Evolutionary conservation across 2,113 vertebrate species (phyloP), one percentile per base, ranked within the genome.

Genomic region (Rhizomys pruinosus): DNA sequence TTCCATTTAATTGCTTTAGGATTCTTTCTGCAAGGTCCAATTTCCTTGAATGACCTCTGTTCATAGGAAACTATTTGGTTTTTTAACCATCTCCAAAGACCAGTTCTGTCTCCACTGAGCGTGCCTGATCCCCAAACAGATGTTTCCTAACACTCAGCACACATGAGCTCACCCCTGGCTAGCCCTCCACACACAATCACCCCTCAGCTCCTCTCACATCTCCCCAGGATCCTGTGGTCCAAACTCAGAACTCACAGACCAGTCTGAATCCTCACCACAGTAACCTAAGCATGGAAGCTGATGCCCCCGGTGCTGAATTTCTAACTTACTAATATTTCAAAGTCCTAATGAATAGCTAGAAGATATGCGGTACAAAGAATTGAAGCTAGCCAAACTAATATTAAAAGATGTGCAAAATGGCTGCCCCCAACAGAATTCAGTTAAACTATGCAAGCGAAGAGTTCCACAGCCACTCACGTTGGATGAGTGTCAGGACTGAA

Each of bases 91-190:
- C 89, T 90, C 89, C 0, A 2, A 90, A 94, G 66, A 88, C 93
- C 92, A 92, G 94, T 59, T 94, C 84, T 61, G 34, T 91, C 95
- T 94, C 82, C 91, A 84, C 4, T 87, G 90, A 97, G 86, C 25
- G 0, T 94, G 94, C 77, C 86, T 96, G 95, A 94, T 94, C 92
- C 92, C 93, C 94, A 95, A 95, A 94, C 94, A 96, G 92, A 96
- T 97, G 95, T 96, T 96, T 97, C 89, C 69, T 92, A 95, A 93
- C 89, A 95, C 90, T 94, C 92, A 81, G 87, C 89, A 91, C 72
- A 66, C 92, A 97, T 97, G 95, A 97, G 93, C 92, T 97, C 96
- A 97, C 92, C 76, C 61, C 82, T 96, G 93, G 94, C 95, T 73
- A 88, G 69, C 59, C 76, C 81, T 87, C 68, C 64, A 76, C 85